Evolutionary conservation across 2,113 vertebrate species (phyloP).

Genomic region (Ceratotherium simum): DNA sequence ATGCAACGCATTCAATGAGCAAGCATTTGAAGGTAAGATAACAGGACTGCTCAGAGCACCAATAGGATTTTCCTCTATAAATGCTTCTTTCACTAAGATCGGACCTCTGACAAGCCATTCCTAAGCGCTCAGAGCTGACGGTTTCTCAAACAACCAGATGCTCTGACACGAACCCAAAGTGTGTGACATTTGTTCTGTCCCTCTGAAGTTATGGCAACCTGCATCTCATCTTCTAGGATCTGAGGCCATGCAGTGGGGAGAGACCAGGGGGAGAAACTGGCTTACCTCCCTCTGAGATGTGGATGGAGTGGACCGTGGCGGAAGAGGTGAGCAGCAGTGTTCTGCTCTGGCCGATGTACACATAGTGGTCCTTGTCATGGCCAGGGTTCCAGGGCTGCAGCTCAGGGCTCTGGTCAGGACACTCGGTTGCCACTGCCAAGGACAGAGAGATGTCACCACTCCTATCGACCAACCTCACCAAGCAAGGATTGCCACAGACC

Average conservation of each 20-base stretch:
- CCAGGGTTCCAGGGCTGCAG: conserved; percentile 94
- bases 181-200: neutral
- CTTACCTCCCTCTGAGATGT: conserved; percentile 93
- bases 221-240: neutral
- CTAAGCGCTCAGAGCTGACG: neutral
- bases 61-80: neutral
- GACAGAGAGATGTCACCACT: neutral
- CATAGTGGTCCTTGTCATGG: conserved; percentile 86
- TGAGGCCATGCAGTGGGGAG: fast-evolving
- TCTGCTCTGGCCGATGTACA: conserved; percentile 89
- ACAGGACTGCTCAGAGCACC: neutral
- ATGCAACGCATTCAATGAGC: neutral
- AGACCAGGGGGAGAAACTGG: fast-evolving
- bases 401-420: conserved; percentile 92
- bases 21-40: too few species aligned
- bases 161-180: neutral
- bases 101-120: neutral
- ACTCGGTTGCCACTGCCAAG: conserved; percentile 76
- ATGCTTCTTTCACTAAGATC: neutral
- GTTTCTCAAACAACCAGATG: neutral
- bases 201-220: neutral
- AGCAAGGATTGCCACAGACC: neutral
- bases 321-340: conserved; percentile 93
- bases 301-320: conserved; percentile 94
- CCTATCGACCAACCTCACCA: neutral